Evolutionary conservation across 2,113 vertebrate genomes (phyloP), one percentile per base, ranked within the genome.

Genomic region (Neotoma lepida): DNA sequence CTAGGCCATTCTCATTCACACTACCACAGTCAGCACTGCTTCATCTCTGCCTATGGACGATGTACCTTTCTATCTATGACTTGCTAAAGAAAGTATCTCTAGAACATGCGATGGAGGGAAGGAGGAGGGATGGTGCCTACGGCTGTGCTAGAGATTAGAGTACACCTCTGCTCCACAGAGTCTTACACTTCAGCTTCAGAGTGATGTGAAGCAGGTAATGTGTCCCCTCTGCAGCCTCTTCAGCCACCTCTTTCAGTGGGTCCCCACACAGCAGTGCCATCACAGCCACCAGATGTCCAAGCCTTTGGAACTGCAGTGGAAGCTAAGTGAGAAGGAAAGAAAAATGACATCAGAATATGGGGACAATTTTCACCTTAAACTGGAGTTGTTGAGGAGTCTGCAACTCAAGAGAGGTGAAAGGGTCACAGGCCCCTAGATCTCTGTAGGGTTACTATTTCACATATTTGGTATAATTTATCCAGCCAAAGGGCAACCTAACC

Each of bases 251-350:
- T 66, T 51, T 56, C 70, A 88, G 30, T 15, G 96, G 87, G 93
- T 97, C 97, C 66, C 96, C 97, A 93, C 96, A 97, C 3, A 97
- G 91, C 4, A 97, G 84, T 0, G 96, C 94, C 96, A 97, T 93
- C 87, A 94, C 44, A 28, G 96, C 97, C 94, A 96, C 97, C 0
- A 96, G 71, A 30, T 93, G 86, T 33, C 97, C 97, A 20, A 97
- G 96, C 51, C 89, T 96, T 88, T 97, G 95, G 87, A 97, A 97
- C 3, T 4, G 51, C 87, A 97, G 39, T 14, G 97, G 97, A 82
- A 94, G 89, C 97, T 97, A 66, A 85, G 93, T 12, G 24, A 76
- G 44, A 94, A 92, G 51, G 56, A 94, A 88, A 95, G 92, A 86
- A 93, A 95, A 88, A 64, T 68, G 33, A 7, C 8, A 66, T 96